phyloP scores from a whole-genome alignment of 1,140 invertebrate species.

The Drosophila eugracilis region DNA sequence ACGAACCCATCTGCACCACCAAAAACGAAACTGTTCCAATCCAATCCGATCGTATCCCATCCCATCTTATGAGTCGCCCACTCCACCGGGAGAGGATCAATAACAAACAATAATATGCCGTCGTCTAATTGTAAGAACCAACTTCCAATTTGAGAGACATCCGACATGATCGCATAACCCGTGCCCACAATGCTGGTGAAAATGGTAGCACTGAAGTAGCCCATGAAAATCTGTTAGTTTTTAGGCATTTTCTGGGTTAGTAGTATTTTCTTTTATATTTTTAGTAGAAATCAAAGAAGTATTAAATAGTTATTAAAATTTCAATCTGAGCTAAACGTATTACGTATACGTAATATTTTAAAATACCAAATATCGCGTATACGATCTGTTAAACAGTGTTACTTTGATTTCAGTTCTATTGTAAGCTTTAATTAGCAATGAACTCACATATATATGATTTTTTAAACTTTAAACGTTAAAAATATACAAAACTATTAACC shows the following conservation, averaged over 20 bases:
- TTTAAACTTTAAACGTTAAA: no score
- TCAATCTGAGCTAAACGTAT: no score
- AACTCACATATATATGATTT: no score
- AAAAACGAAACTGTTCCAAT: background rate
- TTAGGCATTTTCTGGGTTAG: background rate
- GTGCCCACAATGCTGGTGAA: conserved; percentile 2
- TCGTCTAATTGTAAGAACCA: conserved; percentile 70
- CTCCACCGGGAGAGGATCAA: conserved; percentile 64
- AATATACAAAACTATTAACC: no score
- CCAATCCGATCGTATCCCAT: background rate
- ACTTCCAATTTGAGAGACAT: conserved; percentile 76
- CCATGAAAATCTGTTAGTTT: background rate
- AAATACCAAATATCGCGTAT: background rate
- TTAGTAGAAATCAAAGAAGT: no score
- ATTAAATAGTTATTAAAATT: no score
- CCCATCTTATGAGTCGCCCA: conserved; percentile 35
- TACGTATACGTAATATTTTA: conserved; percentile 3
- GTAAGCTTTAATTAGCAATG: no score
- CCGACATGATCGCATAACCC: conserved; percentile 62
- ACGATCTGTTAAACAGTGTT: background rate
- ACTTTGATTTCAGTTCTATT: no score
- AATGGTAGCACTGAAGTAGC: background rate
- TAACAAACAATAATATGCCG: conserved; percentile 60
- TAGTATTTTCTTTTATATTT: no score
- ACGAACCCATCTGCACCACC: conserved; percentile 8